Base-by-base conservation (phyloP, 2,888 invertebrate genomes). In the Microplitis deprimator region DNA sequence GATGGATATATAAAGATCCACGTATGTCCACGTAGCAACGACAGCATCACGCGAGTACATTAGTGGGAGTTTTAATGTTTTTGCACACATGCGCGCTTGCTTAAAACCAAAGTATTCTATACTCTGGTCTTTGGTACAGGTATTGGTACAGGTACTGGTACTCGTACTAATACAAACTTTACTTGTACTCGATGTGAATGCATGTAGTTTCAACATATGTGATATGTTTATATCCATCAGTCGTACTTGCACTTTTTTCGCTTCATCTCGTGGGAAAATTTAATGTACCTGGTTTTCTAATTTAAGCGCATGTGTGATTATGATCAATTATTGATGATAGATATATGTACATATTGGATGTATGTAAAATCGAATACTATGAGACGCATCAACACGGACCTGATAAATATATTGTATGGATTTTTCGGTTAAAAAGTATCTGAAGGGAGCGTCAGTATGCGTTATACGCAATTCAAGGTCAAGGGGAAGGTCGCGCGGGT, bases 401-500 rank as follows among this genome's bases (percentile, higher is more conserved):
- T 29, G 8, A 50, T 50, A 1, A 3, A 13, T 50, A 4, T 50
- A 29, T 50, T 50, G 50, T 13, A 50, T 13, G 8, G 50, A 13
- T 50, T 50, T 50, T 13, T 16, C 64, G 74, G 13, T 60, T 17
- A 41, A 39, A 62, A 64, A 29, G 29, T 29, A 29, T 29, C 3
- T 29, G 3, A 29, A 61, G 62, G 67, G 62, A 41, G 29, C 70
- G 39, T 29, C 62, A 40, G 17, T 13, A 50, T 13, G 50, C 50
- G 50, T 50, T 50, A 8, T 13, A 50, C 50, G 50, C 50, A 50
- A 73, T 75, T 73, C 78, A 80, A 75, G 78, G 80, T 59, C 75
- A 78, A 77, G 78, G 77, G 80, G 75, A 75, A 79, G 80, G 80
- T 79, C 77, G 69, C 68, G 50, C 13, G 50, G 50, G 50, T 13